A percentile compares a stretch with the other conserved stretches of the same genome.
These are phyloP conservation scores for Anarrhichthys ocellatus DNA, from an alignment of 2,113 vertebrate genomes.

Conservation along the genomic window DNA sequence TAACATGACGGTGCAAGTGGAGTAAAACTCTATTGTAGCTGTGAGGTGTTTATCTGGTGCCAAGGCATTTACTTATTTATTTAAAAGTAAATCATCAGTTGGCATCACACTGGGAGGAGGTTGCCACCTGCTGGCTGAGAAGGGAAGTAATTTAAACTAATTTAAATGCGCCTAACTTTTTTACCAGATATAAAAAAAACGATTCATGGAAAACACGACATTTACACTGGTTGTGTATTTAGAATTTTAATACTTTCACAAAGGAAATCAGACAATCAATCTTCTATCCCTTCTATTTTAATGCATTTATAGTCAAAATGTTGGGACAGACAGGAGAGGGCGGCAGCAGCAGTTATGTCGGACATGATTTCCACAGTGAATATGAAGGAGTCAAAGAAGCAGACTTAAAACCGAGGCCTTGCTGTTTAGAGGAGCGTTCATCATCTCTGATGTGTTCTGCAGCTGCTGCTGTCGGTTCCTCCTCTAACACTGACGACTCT, in stretches of 20 bases:
- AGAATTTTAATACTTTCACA: neutral
- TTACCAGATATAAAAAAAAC: neutral
- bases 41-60: conserved; percentile 19
- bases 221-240: neutral
- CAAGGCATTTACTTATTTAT: neutral
- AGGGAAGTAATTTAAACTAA: neutral
- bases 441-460: conserved; percentile 68
- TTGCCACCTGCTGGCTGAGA: conserved; percentile 73
- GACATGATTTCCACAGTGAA: conserved; percentile 22
- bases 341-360: neutral
- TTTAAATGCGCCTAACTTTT: neutral
- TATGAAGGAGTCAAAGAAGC: conserved; percentile 33
- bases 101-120: conserved; percentile 25
- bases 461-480: conserved; percentile 65
- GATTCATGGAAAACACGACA: neutral
- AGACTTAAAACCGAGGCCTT: conserved; percentile 53
- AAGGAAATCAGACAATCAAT: neutral
- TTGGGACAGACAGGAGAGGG: neutral
- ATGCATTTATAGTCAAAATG: neutral
- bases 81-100: neutral
- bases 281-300: neutral
- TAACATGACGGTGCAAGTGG: neutral
- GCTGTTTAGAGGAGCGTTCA: conserved; percentile 60
- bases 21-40: neutral
- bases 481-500: conserved; percentile 24